phyloP scores from a whole-genome alignment of 2,888 invertebrate species.

The Chaetogeoica ovagalla region DNA sequence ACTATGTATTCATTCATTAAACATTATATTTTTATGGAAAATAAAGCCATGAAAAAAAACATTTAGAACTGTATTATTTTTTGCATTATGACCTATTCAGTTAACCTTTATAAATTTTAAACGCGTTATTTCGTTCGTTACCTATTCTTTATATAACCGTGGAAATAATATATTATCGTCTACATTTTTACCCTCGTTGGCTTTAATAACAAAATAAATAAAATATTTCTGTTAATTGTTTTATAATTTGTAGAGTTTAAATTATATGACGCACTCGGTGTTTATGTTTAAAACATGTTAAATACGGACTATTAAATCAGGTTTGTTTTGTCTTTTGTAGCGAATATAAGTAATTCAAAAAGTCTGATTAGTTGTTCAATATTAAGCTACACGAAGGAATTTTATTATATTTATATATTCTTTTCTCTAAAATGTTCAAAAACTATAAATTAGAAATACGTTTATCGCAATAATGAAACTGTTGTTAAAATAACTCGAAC shows the following conservation, averaged over 20 bases:
- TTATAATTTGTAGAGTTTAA: neutral
- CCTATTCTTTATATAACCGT: neutral
- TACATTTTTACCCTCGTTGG: neutral
- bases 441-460: neutral
- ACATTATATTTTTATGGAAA: no score
- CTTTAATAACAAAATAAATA: neutral
- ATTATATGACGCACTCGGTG: neutral
- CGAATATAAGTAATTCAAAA: slow-evolving; percentile 6
- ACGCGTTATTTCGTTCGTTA: no score
- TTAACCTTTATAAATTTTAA: no score
- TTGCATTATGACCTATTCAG: no score
- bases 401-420: neutral
- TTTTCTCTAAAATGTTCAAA: neutral
- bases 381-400: neutral
- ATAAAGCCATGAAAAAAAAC: no score
- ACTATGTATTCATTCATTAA: no score
- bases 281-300: slow-evolving; percentile 15
- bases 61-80: no score
- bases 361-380: neutral
- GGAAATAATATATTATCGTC: neutral
- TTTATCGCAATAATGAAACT: no score
- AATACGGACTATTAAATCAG: neutral
- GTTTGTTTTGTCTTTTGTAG: neutral
- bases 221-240: neutral
- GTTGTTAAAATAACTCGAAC: no score